Percentiles rank a stretch among this genome's conserved stretches.
Conservation (phyloP, 2,888 invertebrate species). For the Ormyrus thymus region DNA sequence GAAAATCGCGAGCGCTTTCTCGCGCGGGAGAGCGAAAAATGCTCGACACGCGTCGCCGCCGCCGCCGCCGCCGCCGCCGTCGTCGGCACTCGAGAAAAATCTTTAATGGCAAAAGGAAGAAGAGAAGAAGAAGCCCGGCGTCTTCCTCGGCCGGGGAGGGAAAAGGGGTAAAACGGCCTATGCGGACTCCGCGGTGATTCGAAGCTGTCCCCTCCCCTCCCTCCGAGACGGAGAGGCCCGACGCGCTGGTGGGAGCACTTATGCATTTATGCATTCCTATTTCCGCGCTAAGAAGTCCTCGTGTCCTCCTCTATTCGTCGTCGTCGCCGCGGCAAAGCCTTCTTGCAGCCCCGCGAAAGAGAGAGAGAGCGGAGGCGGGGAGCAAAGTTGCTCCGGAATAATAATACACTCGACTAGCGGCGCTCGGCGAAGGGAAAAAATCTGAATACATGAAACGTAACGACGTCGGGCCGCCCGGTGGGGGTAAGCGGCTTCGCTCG, state of each 20-base stretch:
- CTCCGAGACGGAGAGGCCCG: constrained; percentile 16
- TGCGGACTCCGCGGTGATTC: constrained; percentile 43
- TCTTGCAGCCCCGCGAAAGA: constrained; percentile 54
- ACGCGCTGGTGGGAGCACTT: constrained; percentile 64
- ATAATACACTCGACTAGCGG: constrained; percentile 69
- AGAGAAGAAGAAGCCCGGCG: not conserved
- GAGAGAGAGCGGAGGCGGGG: constrained; percentile 60
- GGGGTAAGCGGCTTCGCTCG: constrained; percentile 62
- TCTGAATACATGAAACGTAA: constrained; percentile 74
- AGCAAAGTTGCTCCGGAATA: constrained; percentile 73
- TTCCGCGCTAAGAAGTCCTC: constrained; percentile 65
- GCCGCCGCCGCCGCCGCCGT: too few relatives aligned
- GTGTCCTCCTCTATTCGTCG: constrained; percentile 56
- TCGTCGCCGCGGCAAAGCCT: constrained; percentile 58
- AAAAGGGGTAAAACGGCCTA: constrained; percentile 45
- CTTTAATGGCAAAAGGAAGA: constrained; percentile 51
- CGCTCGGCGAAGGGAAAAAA: constrained; percentile 68
- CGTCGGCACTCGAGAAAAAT: constrained; percentile 44
- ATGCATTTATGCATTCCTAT: constrained; percentile 75
- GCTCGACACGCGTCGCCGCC: constrained; percentile 25
- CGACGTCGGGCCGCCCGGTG: constrained; percentile 60
- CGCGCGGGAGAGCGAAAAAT: constrained; percentile 18
- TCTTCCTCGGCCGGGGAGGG: constrained; percentile 17
- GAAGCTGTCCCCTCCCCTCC: constrained; percentile 42
- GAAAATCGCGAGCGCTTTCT: too few relatives aligned